Conservation (phyloP, 2,797 vertebrate species). For the Syndactyla subalaris region DNA sequence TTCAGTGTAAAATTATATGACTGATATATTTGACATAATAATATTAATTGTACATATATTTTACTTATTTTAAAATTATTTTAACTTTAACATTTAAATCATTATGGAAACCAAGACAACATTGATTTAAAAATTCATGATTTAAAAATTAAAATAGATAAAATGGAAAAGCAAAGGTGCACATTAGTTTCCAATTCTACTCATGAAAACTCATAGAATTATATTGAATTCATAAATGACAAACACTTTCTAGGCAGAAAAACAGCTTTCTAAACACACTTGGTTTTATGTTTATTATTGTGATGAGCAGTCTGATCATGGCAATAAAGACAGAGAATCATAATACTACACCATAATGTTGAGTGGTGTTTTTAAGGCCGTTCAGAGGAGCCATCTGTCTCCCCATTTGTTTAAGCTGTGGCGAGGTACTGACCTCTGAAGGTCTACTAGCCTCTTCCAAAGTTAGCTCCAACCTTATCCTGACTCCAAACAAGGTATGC, state of each 20-base stretch:
- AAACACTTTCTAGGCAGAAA: not conserved
- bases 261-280: not conserved
- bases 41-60: not conserved
- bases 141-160: not conserved
- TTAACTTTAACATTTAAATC: not conserved
- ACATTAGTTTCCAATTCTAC: not conserved
- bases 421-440: conserved; percentile 50
- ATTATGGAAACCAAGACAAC: not conserved
- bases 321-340: not conserved
- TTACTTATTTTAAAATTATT: not conserved
- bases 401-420: conserved; percentile 39
- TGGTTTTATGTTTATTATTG: not conserved
- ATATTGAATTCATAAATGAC: not conserved
- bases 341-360: not conserved
- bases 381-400: conserved; percentile 49
- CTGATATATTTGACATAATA: not conserved
- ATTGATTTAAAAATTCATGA: fast-evolving
- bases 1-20: not conserved
- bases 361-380: not conserved
- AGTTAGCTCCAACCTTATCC: not conserved
- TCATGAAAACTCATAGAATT: not conserved
- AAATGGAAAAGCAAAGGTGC: not conserved
- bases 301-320: not conserved
- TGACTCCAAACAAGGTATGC: not conserved
- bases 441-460: not conserved